Evolutionary conservation across 2,113 vertebrate species (phyloP).

Genomic region (Aplodontia rufa): DNA sequence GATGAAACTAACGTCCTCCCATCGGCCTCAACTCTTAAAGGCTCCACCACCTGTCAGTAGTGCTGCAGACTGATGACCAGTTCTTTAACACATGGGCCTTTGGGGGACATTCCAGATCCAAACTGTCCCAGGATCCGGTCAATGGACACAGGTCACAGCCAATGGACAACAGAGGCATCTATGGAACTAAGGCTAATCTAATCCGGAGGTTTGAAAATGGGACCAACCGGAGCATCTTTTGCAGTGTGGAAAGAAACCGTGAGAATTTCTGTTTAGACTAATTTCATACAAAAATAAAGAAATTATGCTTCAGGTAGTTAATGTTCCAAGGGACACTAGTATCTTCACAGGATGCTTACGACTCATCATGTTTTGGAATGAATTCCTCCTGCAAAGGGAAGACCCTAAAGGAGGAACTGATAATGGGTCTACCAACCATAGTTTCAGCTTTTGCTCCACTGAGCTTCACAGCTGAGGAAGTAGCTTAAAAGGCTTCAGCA

Average conservation of each 20-base stretch:
- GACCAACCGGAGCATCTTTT: not conserved
- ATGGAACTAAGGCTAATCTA: not conserved
- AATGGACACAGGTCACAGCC: too few relatives aligned
- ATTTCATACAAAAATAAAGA: not conserved
- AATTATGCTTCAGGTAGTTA: not conserved
- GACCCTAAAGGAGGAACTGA: not conserved
- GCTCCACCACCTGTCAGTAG: too few relatives aligned
- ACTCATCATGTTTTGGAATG: accelerated
- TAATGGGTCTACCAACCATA: accelerated
- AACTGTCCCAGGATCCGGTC: too few relatives aligned
- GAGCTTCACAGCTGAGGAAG: not conserved
- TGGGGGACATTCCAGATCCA: too few relatives aligned
- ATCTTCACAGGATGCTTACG: not conserved
- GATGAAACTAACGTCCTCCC: not conserved
- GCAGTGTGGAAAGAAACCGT: not conserved
- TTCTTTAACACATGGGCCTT: too few relatives aligned
- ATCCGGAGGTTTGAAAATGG: not conserved
- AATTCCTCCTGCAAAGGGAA: not conserved
- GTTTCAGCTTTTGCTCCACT: not conserved
- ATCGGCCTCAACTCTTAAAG: too few relatives aligned
- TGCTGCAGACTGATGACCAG: too few relatives aligned
- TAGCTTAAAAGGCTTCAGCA: not conserved
- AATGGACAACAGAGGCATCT: not conserved
- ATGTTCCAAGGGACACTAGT: not conserved
- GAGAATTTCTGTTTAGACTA: not conserved